These are phyloP conservation scores for Eupithecia subfuscata DNA, from an alignment of 2,888 invertebrate species.

Conservation along the genomic window DNA sequence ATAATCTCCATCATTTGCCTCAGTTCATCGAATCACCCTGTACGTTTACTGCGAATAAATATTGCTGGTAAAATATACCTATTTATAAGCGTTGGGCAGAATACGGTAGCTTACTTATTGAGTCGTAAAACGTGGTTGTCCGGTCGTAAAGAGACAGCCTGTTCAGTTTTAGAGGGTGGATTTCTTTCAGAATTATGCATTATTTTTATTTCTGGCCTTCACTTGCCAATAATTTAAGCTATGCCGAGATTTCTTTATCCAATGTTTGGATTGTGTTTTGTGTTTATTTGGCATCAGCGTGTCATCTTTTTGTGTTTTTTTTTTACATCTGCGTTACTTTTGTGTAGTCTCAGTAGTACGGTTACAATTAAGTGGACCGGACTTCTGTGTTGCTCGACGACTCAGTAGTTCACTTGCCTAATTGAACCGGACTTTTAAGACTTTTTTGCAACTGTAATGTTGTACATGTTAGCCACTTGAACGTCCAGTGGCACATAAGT, in stretches of 20 bases:
- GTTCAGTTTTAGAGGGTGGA: slow-evolving; percentile 33
- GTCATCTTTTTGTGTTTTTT: no score
- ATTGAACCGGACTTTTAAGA: no score
- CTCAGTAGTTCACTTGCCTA: no score
- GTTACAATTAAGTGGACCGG: no score
- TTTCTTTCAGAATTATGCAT: slow-evolving; percentile 18
- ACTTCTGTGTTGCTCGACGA: no score
- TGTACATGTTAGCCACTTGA: no score
- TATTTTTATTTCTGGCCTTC: neutral
- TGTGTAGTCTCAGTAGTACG: no score
- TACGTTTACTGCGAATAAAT: slow-evolving; percentile 22
- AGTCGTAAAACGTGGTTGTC: slow-evolving; percentile 41
- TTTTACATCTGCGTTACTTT: no score
- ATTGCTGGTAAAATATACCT: slow-evolving; percentile 30
- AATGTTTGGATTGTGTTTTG: neutral
- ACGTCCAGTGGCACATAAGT: no score
- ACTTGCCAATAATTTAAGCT: neutral
- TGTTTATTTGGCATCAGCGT: neutral
- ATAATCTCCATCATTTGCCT: neutral
- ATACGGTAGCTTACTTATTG: slow-evolving; percentile 42
- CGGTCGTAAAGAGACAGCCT: slow-evolving; percentile 38
- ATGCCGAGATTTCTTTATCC: neutral
- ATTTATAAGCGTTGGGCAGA: slow-evolving; percentile 35
- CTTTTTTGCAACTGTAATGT: no score
- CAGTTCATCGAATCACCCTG: slow-evolving; percentile 1